These are phyloP conservation scores for Muscicapa comitata DNA, from an alignment of 2,797 vertebrate genomes.

Conservation along the genomic window DNA sequence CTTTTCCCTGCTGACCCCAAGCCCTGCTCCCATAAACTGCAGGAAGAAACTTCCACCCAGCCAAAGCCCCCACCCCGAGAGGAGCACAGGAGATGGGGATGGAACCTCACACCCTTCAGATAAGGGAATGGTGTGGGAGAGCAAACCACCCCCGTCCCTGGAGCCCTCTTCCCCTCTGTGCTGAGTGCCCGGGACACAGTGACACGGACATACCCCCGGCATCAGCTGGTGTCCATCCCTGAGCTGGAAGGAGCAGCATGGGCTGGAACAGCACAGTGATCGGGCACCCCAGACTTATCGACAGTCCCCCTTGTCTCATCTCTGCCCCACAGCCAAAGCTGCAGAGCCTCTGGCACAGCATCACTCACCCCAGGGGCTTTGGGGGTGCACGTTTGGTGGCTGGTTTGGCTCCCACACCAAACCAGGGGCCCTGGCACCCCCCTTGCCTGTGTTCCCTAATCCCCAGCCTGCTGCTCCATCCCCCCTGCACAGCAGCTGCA, in stretches of 20 bases:
- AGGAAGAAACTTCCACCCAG: neutral
- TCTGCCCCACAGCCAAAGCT: neutral
- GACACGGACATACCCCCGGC: neutral
- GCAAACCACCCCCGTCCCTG: neutral
- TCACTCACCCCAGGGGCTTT: neutral
- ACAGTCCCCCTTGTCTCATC: fast-evolving
- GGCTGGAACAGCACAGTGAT: fast-evolving
- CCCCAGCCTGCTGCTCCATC: neutral
- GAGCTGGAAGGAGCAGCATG: fast-evolving
- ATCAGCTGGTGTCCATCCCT: neutral
- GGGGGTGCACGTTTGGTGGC: neutral
- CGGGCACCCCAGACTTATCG: fast-evolving
- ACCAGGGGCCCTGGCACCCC: neutral
- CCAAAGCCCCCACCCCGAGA: neutral
- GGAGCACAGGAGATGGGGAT: neutral
- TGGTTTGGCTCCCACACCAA: neutral
- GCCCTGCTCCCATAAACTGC: neutral
- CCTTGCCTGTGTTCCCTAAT: neutral
- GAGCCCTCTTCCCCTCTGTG: neutral
- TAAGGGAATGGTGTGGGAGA: neutral
- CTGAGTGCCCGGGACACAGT: neutral
- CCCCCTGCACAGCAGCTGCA: neutral
- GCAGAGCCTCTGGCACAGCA: neutral
- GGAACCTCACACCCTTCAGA: neutral
- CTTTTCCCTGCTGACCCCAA: neutral